Evolutionary conservation across 2,797 vertebrate genomes (phyloP).

Genomic region (Megaceryle alcyon): DNA sequence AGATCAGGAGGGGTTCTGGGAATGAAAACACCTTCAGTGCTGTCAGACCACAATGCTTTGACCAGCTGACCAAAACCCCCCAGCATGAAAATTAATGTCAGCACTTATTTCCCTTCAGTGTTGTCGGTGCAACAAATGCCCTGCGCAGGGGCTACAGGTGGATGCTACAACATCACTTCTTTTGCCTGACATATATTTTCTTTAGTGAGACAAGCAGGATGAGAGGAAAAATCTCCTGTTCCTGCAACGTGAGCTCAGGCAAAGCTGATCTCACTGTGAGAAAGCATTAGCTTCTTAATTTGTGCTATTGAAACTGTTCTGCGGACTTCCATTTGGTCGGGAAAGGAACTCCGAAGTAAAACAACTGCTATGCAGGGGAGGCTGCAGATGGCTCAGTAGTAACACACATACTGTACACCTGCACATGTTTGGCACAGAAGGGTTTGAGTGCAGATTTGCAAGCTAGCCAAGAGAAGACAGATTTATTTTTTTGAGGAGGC

Average conservation of each 20-base stretch:
- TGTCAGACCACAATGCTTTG: neutral
- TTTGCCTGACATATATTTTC: constrained; percentile 7
- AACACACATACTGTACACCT: constrained; percentile 49
- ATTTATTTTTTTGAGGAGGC: constrained; percentile 64
- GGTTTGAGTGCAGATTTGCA: constrained; percentile 47
- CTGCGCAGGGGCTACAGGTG: neutral
- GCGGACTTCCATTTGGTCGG: constrained; percentile 51
- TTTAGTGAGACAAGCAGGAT: neutral
- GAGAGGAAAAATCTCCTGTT: constrained; percentile 44
- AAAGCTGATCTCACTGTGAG: constrained; percentile 51
- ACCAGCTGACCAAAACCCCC: neutral
- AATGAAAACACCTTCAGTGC: neutral
- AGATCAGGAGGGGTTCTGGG: neutral
- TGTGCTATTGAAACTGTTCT: constrained; percentile 48
- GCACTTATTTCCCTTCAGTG: neutral
- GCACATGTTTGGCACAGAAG: constrained; percentile 58
- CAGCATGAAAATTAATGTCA: neutral
- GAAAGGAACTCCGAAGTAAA: constrained; percentile 61
- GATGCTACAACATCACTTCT: neutral
- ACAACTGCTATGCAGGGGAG: constrained; percentile 22
- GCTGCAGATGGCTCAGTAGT: constrained; percentile 50
- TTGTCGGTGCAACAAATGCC: neutral
- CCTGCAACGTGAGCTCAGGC: constrained; percentile 52
- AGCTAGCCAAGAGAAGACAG: constrained; percentile 45
- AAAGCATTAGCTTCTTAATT: constrained; percentile 64